Percentiles rank a stretch among this genome's conserved stretches.
Conservation (phyloP, 2,888 invertebrate species). For the Hyposoter dolosus region DNA sequence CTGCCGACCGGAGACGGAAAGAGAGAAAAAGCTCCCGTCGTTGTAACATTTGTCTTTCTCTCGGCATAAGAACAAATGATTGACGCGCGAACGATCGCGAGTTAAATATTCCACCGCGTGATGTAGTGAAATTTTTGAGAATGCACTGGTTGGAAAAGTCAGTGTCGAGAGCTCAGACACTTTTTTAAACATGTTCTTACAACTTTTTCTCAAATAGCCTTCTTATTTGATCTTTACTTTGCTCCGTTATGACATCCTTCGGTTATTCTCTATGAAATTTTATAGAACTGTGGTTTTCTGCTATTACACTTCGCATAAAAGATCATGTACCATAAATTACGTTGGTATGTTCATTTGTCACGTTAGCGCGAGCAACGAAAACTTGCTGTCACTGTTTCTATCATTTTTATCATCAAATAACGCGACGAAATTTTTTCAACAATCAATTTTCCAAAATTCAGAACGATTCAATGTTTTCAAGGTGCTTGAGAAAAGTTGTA, state of each 20-base stretch:
- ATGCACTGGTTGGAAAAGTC: slow-evolving; percentile 12
- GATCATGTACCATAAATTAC: neutral
- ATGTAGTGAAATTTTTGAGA: slow-evolving; percentile 11
- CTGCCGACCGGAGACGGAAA: slow-evolving; percentile 19
- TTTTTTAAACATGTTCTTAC: neutral
- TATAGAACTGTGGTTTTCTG: too few species aligned
- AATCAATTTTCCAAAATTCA: neutral
- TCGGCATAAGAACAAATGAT: neutral
- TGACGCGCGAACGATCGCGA: neutral
- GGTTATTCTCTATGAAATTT: neutral
- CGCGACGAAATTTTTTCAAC: neutral
- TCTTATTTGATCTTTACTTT: neutral
- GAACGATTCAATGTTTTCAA: neutral
- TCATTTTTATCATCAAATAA: neutral
- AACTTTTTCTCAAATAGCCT: neutral
- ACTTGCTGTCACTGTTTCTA: neutral
- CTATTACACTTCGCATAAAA: neutral
- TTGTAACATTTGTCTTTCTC: slow-evolving; percentile 23
- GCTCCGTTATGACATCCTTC: neutral
- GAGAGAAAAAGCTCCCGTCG: neutral
- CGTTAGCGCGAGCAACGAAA: neutral
- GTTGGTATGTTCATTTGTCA: neutral
- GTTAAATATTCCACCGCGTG: neutral
- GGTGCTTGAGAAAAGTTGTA: neutral
- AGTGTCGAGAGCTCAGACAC: neutral